Percentiles rank a stretch among this genome's conserved stretches.
Evolutionary conservation across 2,888 invertebrate species (phyloP).

Genomic region (Yponomeuta malinellus): DNA sequence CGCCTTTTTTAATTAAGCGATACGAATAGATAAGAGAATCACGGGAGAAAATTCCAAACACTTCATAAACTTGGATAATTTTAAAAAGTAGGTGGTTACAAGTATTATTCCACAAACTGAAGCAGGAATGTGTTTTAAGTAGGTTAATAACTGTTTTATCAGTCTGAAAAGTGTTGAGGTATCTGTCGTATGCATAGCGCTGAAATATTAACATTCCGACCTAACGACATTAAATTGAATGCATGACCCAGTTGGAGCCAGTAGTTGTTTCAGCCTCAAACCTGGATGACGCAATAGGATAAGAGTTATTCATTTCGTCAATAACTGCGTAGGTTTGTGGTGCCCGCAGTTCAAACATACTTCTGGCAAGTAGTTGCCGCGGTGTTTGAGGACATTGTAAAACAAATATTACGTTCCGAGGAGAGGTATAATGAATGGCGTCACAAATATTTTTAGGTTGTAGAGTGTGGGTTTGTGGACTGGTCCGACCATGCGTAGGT

Average conservation of each 20-base stretch:
- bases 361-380: background rate
- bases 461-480: constrained; percentile 44
- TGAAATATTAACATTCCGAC: constrained; percentile 1
- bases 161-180: background rate
- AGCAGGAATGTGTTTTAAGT: constrained; percentile 2
- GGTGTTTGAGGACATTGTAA: background rate
- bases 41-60: background rate
- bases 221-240: background rate
- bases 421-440: constrained; percentile 32
- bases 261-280: constrained; percentile 45
- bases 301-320: constrained; percentile 34
- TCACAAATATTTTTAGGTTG: constrained; percentile 49
- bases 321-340: constrained; percentile 34
- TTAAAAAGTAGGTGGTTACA: no score
- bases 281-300: constrained; percentile 45
- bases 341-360: constrained; percentile 12
- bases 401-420: constrained; percentile 13
- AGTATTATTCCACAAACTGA: background rate
- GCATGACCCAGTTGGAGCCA: constrained; percentile 65
- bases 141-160: constrained; percentile 4
- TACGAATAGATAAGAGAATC: background rate
- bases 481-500: constrained; percentile 60
- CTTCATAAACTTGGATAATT: background rate
- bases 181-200: background rate
- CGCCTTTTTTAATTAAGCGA: background rate